Evolutionary conservation across 2,888 invertebrate species (phyloP), one percentile per base, ranked within the genome.

Genomic region (Hydrotaea diabolus): DNA sequence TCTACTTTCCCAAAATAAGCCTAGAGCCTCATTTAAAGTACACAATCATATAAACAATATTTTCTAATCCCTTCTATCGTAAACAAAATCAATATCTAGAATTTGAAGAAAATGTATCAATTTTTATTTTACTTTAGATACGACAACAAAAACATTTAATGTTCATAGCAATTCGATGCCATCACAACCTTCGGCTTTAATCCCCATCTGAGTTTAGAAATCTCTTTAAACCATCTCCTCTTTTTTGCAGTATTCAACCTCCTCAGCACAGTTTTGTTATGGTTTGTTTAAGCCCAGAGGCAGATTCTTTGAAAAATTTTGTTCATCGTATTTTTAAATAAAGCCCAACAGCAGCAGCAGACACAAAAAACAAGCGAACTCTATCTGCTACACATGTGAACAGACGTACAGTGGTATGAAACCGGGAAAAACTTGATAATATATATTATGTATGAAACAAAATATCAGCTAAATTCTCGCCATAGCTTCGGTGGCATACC

Each of bases 281-380:
- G 71, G 39, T 49, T 21, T 77, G n/a, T 53, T 71, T 53, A 71
- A 78, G 59, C 77, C 77, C 74, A 36, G 53, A n/a, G 69, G 82
- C 82, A 74, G 69, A 71, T 82, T 82, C 69, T 74, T 74, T 73
- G 49, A 23, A 77, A 72, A 7, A 11, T 26, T 5, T 17, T 71
- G 36, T 73, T 64, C 69, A n/a, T 13, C 17, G 11, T n/a, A 49
- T 71, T 46, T 36, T 57, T 36, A 73, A 64, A 64, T 64, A 66
- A 39, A 66, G 39, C 69, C 17, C 43, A 69, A 23, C 13, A 69
- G 43, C 69, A 66, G 39, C 46, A 46, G 21, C 69, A 46, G 1
- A 9, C 43, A 69, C 46, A 69, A 39, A 8, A 36, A 39, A n/a
- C 49, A n/a, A 49, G 49, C 15, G 49, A 39, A 39, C 49, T 13